Base-by-base conservation (phyloP, 2,797 vertebrate genomes). In the Coregonus suidteri region DNA sequence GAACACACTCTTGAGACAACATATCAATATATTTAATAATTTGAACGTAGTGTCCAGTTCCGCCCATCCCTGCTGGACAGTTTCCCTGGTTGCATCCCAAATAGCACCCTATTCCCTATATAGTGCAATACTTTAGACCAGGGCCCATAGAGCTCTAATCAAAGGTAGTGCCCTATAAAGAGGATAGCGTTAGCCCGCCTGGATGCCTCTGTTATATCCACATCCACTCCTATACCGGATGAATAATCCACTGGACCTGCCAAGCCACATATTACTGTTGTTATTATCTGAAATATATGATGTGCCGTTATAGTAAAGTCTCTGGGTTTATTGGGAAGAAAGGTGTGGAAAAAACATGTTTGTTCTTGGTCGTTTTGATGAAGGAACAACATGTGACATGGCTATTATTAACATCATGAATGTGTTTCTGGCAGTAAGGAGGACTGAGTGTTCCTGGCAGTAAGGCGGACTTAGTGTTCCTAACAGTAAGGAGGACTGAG, bases 321-420 rank as follows among this genome's bases (percentile, higher is more conserved):
- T 15, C 34, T 80, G 69, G 76, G 77, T 78, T 84, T 73, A 31
- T 81, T 15, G 1, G 68, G 69, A 64, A 52, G 47, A 73, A 67
- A 74, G 35, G 6, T 72, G 75, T 85, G 81, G 77, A 85, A 84
- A 85, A 77, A 86, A 77, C 78, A 76, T 59, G 7, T 78, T 75
- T 82, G 77, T 53, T 79, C 79, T 69, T 80, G 62, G 62, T 59
- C 51, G 20, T 18, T 65, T 72, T 71, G 25, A 71, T 62, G 25
- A 65, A 73, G 64, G 31, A 18, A 68, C 13, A 72, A 30, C 18
- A 65, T 73, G 54, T 66, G 25, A 65, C 6, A 34, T 16, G 56
- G 7, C 52, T 16, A 11, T 65, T 37, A 72, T 66, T 16, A 34
- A 35, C 11, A 35, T 68, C 11, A 34, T 68, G 25, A 25, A 25